Evolutionary conservation across 1,140 invertebrate species (phyloP).

Genomic region (Limonius californicus): DNA sequence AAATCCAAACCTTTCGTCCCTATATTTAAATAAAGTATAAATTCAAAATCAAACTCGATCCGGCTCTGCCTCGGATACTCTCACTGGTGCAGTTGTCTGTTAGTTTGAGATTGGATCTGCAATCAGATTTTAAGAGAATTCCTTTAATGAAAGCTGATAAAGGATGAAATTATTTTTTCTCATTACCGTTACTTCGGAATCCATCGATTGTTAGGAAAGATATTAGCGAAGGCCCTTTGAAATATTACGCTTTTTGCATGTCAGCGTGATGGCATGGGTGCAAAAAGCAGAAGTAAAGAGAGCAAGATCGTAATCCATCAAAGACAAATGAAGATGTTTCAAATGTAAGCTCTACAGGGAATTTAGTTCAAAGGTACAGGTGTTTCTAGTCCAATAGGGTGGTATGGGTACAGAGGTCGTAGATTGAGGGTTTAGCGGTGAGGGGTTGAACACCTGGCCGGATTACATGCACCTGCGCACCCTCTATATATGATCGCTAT

Average conservation of each 20-base stretch:
- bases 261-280: neutral
- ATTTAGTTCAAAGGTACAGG: slow-evolving; percentile 25
- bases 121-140: too few relatives aligned
- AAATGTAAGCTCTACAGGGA: slow-evolving; percentile 13
- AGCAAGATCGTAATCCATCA: slow-evolving; percentile 15
- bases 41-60: too few relatives aligned
- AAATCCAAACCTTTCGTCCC: too few relatives aligned
- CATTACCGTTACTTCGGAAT: too few relatives aligned
- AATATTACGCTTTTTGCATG: neutral
- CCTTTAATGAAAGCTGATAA: too few relatives aligned
- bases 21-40: too few relatives aligned
- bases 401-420: slow-evolving; percentile 11
- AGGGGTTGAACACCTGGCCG: slow-evolving; percentile 21
- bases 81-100: too few relatives aligned
- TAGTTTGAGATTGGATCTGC: too few relatives aligned
- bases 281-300: slow-evolving; percentile 4
- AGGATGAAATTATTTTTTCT: too few relatives aligned
- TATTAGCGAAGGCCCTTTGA: neutral
- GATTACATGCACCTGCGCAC: slow-evolving; percentile 24
- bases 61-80: too few relatives aligned
- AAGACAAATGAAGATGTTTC: slow-evolving; percentile 23
- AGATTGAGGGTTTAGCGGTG: slow-evolving; percentile 16
- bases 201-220: too few relatives aligned
- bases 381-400: slow-evolving; percentile 18
- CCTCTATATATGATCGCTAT: neutral